Base-by-base conservation (phyloP, 2,797 vertebrate genomes). In the Paramormyrops hopkinsi region DNA sequence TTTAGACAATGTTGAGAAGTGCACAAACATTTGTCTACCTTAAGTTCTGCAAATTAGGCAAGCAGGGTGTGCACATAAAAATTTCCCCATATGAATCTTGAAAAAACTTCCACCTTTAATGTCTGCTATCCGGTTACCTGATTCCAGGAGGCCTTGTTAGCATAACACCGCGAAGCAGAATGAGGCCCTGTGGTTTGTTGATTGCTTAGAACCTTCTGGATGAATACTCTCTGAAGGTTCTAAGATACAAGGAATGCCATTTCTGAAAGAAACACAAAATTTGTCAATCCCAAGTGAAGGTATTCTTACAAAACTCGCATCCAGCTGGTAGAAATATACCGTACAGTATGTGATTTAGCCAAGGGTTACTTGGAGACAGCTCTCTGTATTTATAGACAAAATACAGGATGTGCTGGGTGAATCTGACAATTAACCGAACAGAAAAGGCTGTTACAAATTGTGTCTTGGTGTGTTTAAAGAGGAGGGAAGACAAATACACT, bases 401-500 rank as follows among this genome's bases (percentile, higher is more conserved):
- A 65, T 33, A 0, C 12, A 51, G 22, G 69, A 88, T 53, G 19
- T 14, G 37, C 46, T 25, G n/a, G 54, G 22, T 59, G 44, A 51
- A 69, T 48, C 25, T 50, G 59, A 89, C 88, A 51, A 69, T 90
- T 83, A 86, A 86, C 54, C 37, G 12, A 54, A 29, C 22, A 65
- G 69, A 88, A 79, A 82, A 88, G 19, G 14, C 51, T 82, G 50
- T 44, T 88, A 88, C 51, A 82, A 44, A 89, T 87, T n/a, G 50
- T 87, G 89, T 33, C 73, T 87, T 82, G 86, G 73, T 62, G 54
- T 89, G 76, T 89, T 90, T 89, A 92, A 92, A 93, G 91, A 69
- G 90, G 90, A 90, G 92, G 93, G 93, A 92, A 95, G 93, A 94
- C 92, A 93, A 93, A 94, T 94, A 93, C 93, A 91, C 94, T 96